These are phyloP conservation scores for Lateolabrax maculatus DNA, from an alignment of 2,797 vertebrate species.

Conservation along the genomic window DNA sequence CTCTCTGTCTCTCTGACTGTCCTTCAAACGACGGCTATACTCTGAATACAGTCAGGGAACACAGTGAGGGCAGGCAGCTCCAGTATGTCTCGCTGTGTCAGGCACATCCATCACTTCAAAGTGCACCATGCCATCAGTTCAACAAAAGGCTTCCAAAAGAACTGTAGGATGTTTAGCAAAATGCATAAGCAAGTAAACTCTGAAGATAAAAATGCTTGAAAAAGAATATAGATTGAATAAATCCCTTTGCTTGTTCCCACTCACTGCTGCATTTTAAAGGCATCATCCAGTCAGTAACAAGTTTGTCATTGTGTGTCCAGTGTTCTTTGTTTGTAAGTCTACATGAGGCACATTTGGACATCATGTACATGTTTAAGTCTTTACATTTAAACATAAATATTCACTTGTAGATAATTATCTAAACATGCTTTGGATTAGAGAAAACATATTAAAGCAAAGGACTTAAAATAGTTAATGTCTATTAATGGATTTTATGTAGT, in stretches of 20 bases:
- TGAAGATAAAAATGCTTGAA: conserved; percentile 47
- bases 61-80: conserved; percentile 53
- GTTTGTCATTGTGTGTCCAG: neutral
- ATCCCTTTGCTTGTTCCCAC: conserved; percentile 45
- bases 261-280: conserved; percentile 65
- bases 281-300: conserved; percentile 66
- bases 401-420: neutral
- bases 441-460: neutral
- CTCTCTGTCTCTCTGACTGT: conserved; percentile 88
- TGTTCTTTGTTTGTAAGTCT: neutral
- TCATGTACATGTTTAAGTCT: neutral
- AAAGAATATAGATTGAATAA: conserved; percentile 46
- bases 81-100: conserved; percentile 9
- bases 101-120: conserved; percentile 35
- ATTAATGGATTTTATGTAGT: neutral
- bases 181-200: conserved; percentile 66
- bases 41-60: conserved; percentile 85
- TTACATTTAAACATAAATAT: neutral
- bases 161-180: conserved; percentile 58
- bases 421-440: neutral
- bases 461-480: neutral
- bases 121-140: conserved; percentile 63
- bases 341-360: neutral
- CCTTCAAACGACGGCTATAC: conserved; percentile 95
- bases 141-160: conserved; percentile 54